Percentiles rank a stretch among this genome's conserved stretches.
phyloP scores from a whole-genome alignment of 2,888 invertebrate genomes.

The Aspidapion aeneum region DNA sequence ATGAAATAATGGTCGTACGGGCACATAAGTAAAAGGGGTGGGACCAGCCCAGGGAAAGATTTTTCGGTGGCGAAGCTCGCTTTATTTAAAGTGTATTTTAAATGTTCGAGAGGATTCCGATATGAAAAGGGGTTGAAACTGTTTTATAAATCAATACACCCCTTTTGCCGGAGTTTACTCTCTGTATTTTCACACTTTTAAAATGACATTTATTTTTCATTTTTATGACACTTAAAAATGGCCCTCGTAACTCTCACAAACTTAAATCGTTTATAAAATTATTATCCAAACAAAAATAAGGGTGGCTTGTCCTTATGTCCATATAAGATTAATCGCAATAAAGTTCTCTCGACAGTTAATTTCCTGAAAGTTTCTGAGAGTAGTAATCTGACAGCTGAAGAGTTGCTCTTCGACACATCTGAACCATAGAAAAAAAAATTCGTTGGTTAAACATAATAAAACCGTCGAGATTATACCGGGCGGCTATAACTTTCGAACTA shows the following conservation, averaged over 20 bases:
- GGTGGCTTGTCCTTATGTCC: too few relatives aligned
- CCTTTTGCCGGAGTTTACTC: neutral
- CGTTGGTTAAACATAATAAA: too few relatives aligned
- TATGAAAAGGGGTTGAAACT: neutral
- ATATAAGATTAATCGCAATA: too few relatives aligned
- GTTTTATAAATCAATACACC: neutral
- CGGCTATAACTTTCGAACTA: too few relatives aligned
- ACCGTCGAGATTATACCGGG: too few relatives aligned
- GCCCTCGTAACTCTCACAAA: too few relatives aligned
- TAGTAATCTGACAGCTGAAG: too few relatives aligned
- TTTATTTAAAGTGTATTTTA: constrained; percentile 2
- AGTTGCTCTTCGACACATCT: too few relatives aligned
- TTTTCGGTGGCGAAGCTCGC: constrained; percentile 11
- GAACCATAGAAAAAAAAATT: too few relatives aligned
- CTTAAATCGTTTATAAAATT: constrained; percentile 44
- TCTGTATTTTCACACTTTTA: constrained; percentile 17
- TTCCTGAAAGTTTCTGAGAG: too few relatives aligned
- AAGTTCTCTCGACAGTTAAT: too few relatives aligned
- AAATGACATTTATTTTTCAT: constrained; percentile 25
- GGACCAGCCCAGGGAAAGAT: constrained; percentile 11
- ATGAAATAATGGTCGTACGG: constrained; percentile 33
- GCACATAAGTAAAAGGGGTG: constrained; percentile 19
- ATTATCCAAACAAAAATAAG: too few relatives aligned
- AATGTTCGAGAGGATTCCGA: neutral
- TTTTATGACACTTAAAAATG: constrained; percentile 20